Evolutionary conservation across 2,888 invertebrate genomes (phyloP), one percentile per base, ranked within the genome.

Genomic region (Rhamnusium bicolor): DNA sequence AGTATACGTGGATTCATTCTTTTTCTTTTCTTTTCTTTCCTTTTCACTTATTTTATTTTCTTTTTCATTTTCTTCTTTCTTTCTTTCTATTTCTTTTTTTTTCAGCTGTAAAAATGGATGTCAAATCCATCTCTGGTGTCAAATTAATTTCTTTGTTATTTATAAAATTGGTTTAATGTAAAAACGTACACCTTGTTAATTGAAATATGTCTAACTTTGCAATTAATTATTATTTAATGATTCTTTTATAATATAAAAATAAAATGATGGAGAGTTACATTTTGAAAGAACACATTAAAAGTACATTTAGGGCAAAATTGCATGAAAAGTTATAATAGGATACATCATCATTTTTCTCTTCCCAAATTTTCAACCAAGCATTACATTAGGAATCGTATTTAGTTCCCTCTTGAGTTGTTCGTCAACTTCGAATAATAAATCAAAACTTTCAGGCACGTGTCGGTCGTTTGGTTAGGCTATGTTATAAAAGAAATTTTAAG

Each of bases 391-490:
- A 51, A 51, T 61, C 46, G 46, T 14, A 58, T 46, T 61, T 10
- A 14, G 46, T 46, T 61, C 61, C 32, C 24, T 47, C 61, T 21
- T 46, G 19, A 46, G 46, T 40, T 58, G 51, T 18, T 40, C 46
- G 7, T 10, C 46, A 46, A 61, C 61, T 40, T 21, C 8, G 24
- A 10, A 46, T 40, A 40, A 61, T 61, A 61, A 61, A 61, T 61
- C 61, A 61, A 47, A 61, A 61, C 46, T 61, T 61, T 40, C 46
- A 46, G 47, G 46, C 61, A 61, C 47, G 47, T 46, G 61, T 61
- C 61, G 21, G 18, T 32, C 58, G 32, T 16, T 29, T 32, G 29
- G 29, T 58, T 58, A 18, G 32, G 32, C 32, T 29, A 58, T 10
- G 32, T 8, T 40, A 21, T 16, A 5, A 14, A 12, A 18, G 32